A percentile compares a stretch with the other conserved stretches of the same genome.
Conservation (phyloP, 2,113 vertebrate species). For the Siniperca chuatsi region DNA sequence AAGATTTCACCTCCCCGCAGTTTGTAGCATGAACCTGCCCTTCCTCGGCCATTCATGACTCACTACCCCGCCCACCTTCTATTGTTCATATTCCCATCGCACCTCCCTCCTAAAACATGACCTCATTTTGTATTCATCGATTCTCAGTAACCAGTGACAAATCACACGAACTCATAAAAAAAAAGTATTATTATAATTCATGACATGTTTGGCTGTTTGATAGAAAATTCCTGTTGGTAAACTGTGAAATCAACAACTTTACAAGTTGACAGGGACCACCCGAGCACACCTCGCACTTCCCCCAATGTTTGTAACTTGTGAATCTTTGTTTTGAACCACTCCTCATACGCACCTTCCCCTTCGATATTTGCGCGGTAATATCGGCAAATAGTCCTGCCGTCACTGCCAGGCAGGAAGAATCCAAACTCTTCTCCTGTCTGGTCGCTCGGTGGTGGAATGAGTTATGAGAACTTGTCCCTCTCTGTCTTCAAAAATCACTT, state of each 20-base stretch:
- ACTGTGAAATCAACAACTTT: too few species aligned
- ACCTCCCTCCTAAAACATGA: not conserved
- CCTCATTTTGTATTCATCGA: not conserved
- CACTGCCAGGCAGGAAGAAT: not conserved
- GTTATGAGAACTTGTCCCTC: too few species aligned
- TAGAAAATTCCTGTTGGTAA: too few species aligned
- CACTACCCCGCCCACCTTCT: constrained; percentile 45
- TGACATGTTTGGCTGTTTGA: not conserved
- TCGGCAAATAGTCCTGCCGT: too few species aligned
- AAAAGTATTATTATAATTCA: not conserved
- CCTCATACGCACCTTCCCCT: not conserved
- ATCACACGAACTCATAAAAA: not conserved
- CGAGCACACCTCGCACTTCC: too few species aligned
- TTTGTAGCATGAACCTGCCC: not conserved
- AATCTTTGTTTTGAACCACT: not conserved
- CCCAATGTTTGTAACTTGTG: not conserved
- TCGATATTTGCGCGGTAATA: not conserved
- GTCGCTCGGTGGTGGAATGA: too few species aligned
- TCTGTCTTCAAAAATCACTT: too few species aligned
- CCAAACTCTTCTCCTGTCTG: not conserved
- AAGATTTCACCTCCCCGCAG: constrained; percentile 21
- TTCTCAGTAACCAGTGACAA: not conserved
- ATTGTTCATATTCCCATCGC: constrained; percentile 4
- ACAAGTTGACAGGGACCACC: not conserved
- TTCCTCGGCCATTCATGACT: not conserved